Conservation (phyloP, 2,888 invertebrate genomes). For the Rhingia campestris region DNA sequence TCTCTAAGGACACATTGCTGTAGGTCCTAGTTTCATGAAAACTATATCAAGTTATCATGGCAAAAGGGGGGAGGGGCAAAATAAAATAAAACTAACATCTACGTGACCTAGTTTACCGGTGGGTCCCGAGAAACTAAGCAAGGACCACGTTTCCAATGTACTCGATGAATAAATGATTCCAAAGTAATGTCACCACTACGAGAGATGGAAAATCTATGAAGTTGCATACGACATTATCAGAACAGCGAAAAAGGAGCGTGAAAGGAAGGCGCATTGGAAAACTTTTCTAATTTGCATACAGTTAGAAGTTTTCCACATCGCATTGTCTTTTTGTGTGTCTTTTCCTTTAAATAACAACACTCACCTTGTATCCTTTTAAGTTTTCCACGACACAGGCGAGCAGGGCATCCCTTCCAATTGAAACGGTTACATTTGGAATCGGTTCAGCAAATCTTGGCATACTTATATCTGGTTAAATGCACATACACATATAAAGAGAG, state of each 20-base stretch:
- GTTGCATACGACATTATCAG: background rate
- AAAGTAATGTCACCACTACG: slow-evolving; percentile 50
- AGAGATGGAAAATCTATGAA: slow-evolving; percentile 7
- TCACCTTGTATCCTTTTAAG: slow-evolving; percentile 92
- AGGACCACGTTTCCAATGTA: slow-evolving; percentile 58
- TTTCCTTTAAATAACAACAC: slow-evolving; percentile 66
- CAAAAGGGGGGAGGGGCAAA: background rate
- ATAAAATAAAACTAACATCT: slow-evolving; percentile 37
- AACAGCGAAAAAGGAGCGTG: background rate
- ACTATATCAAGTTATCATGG: slow-evolving; percentile 22
- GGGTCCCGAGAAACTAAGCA: slow-evolving; percentile 33
- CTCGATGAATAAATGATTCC: slow-evolving; percentile 71
- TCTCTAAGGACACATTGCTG: slow-evolving; percentile 31
- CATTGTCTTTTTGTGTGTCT: background rate
- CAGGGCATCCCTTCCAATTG: slow-evolving; percentile 92
- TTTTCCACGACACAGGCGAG: slow-evolving; percentile 95
- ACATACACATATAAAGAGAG: background rate
- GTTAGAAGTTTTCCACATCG: slow-evolving; percentile 1
- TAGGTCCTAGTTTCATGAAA: slow-evolving; percentile 25
- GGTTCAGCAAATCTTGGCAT: slow-evolving; percentile 93
- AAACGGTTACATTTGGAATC: slow-evolving; percentile 95
- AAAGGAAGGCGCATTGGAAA: slow-evolving; percentile 13
- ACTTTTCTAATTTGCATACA: slow-evolving; percentile 67
- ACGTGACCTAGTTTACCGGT: slow-evolving; percentile 64
- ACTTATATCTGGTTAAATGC: slow-evolving; percentile 77